Conservation (phyloP, 2,113 vertebrate genomes). For the Micronycteris hirsuta region DNA sequence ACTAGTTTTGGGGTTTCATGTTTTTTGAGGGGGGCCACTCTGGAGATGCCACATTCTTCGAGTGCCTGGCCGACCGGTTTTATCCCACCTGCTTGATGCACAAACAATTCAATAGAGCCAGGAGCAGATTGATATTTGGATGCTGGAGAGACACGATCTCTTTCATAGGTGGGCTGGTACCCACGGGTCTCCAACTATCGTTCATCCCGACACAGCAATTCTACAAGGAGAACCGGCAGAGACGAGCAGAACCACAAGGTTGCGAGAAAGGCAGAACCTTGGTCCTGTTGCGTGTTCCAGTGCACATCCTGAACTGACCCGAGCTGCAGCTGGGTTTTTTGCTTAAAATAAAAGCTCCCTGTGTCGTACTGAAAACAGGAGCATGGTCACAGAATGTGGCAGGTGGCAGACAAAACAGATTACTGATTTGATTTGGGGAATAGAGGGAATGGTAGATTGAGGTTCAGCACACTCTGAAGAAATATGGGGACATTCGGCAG, state of each 20-base stretch:
- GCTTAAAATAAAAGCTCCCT: neutral
- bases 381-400: neutral
- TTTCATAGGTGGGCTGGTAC: neutral
- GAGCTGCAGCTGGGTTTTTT: neutral
- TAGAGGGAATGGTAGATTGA: neutral
- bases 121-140: too few species aligned
- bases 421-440: neutral
- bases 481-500: neutral
- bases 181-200: neutral
- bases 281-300: neutral
- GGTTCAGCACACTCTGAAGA: neutral
- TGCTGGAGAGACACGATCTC: neutral
- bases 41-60: neutral
- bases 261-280: neutral
- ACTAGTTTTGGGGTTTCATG: neutral
- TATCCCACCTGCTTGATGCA: neutral
- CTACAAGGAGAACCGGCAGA: too few species aligned
- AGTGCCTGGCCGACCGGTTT: neutral
- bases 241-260: too few species aligned
- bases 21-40: neutral
- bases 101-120: neutral
- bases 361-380: neutral
- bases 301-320: too few species aligned
- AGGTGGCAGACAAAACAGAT: neutral
- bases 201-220: neutral